These are phyloP conservation scores for Neotoma lepida DNA, from an alignment of 2,113 vertebrate species.

Conservation along the genomic window DNA sequence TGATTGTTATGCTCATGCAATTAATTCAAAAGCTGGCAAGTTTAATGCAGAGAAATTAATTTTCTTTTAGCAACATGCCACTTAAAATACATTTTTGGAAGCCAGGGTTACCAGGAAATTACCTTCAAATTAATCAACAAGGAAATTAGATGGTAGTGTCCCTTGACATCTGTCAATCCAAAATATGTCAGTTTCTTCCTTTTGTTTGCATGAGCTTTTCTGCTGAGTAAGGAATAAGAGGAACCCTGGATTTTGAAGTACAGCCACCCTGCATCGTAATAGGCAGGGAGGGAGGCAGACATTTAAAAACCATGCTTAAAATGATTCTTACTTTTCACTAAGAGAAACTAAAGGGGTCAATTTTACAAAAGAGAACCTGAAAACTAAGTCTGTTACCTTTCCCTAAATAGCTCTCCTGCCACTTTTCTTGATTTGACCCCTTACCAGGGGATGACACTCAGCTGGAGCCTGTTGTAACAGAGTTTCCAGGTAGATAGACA, in stretches of 20 bases:
- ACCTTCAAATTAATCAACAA: constrained; percentile 82
- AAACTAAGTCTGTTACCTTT: neutral
- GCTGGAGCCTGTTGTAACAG: neutral
- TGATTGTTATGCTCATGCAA: constrained; percentile 83
- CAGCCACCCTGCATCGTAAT: constrained; percentile 5
- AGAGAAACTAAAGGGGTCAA: constrained; percentile 39
- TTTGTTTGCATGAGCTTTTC: constrained; percentile 70
- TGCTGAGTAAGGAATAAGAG: constrained; percentile 67
- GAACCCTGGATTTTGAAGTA: constrained; percentile 52
- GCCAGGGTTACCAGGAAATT: constrained; percentile 81
- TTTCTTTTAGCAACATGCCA: constrained; percentile 83
- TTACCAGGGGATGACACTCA: neutral
- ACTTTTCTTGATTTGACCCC: neutral
- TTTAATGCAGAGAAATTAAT: constrained; percentile 85
- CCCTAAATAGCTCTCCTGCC: neutral
- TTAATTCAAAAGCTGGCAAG: constrained; percentile 86
- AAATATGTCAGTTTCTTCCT: constrained; percentile 71
- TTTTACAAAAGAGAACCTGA: constrained; percentile 9
- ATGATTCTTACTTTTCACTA: constrained; percentile 41
- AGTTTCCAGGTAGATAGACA: neutral
- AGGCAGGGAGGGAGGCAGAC: constrained; percentile 5
- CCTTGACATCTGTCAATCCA: constrained; percentile 80
- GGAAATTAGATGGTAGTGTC: constrained; percentile 80
- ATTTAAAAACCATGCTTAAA: constrained; percentile 49
- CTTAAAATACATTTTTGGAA: constrained; percentile 79